Percentiles rank a stretch among this genome's conserved stretches.
Conservation (phyloP, 2,797 vertebrate species). For the Rhinogobio ventralis region DNA sequence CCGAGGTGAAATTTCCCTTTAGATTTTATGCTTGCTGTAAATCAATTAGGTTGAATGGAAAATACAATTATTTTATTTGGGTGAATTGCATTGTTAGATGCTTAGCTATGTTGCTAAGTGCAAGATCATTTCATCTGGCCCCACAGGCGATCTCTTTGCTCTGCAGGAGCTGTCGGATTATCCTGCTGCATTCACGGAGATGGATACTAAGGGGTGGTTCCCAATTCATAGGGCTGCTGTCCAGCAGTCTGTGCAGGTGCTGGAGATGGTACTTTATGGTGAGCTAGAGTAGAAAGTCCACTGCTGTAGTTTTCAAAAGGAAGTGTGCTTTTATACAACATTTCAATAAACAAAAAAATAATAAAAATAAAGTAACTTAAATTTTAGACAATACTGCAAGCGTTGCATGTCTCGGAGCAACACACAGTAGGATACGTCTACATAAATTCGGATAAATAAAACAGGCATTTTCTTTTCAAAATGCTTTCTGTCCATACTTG, state of each 20-base stretch:
- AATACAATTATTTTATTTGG: background rate
- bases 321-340: background rate
- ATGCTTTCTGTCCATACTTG: background rate
- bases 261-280: slow-evolving; percentile 84
- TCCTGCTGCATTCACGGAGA: slow-evolving; percentile 82
- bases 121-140: background rate
- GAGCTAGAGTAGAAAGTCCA: slow-evolving; percentile 45
- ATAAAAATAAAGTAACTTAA: too few relatives aligned
- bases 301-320: background rate
- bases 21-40: background rate
- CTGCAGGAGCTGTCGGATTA: slow-evolving; percentile 80
- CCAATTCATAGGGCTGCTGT: slow-evolving; percentile 83
- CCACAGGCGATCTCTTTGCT: slow-evolving; percentile 79
- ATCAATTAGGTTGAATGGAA: background rate
- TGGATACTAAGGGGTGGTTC: slow-evolving; percentile 84
- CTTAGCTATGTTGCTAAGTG: background rate
- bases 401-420: background rate
- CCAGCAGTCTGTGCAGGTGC: slow-evolving; percentile 80
- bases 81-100: background rate
- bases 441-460: background rate
- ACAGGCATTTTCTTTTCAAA: background rate
- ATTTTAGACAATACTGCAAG: background rate
- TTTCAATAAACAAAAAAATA: background rate
- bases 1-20: slow-evolving; percentile 72
- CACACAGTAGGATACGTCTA: background rate